Evolutionary conservation across 1,140 invertebrate species (phyloP), one percentile per base, ranked within the genome.

Genomic region (Littorina saxatilis): DNA sequence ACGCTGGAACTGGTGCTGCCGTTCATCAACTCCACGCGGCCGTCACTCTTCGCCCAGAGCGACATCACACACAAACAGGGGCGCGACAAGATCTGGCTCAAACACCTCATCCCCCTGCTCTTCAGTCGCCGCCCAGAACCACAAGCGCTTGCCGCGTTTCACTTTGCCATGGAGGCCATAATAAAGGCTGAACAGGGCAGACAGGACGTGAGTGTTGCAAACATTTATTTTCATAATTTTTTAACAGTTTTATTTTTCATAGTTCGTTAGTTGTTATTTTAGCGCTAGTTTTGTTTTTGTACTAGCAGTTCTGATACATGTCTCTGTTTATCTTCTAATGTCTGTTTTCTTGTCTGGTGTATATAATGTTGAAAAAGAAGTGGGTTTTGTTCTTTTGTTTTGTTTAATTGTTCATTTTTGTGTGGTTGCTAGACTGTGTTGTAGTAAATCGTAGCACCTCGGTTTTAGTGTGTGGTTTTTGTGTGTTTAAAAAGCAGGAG

Each of bases 131-230:
- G 98, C 77, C 97, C 98, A 90, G 98, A 99, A 92, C 98, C 99
- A 0, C 94, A 98, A 84, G 99, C 98, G 90, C 92, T 99, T 76
- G 98, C 99, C 0, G 98, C 98, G 39, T 99, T 99, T 92, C 99
- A 99, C 91, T 99, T 99, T 91, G 99, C 98, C 88, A 99, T 99
- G 97, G 99, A 99, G 92, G 98, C 99, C 2, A 97, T 96, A 17
- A 99, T 99, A 52, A 99, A 99, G 90, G 96, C 98, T 87, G 96
- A 97, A 86, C 98, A 99, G 92, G 97, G 97, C 20, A 98, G 98
- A 83, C 96, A 97, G 0, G 96, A 97, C 27, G 70, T 73, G 40
- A 50, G 70, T 73, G 23, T 0, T 0, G 5, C 37, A n/a, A n/a
- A n/a, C n/a, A n/a, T n/a, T n/a, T n/a, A n/a, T 52, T 52, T 23